A percentile compares a stretch with the other conserved stretches of the same genome.
Conservation (phyloP, 2,113 vertebrate genomes). For the Oncorhynchus mykiss region DNA sequence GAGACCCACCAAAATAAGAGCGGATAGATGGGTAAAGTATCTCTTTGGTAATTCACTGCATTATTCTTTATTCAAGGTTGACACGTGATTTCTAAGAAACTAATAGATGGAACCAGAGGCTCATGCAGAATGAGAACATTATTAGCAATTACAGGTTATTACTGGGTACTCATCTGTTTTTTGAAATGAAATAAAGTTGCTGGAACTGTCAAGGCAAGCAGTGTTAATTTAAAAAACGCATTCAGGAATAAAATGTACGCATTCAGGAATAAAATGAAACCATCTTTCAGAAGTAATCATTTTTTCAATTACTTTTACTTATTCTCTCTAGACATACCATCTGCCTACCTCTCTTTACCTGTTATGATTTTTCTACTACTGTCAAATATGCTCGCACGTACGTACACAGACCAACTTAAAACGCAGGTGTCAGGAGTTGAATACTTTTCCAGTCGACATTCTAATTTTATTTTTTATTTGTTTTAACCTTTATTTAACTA, state of each 20-base stretch:
- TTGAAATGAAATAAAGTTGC: constrained; percentile 15
- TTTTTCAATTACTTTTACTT: not conserved
- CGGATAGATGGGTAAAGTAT: not conserved
- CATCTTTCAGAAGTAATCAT: constrained; percentile 1
- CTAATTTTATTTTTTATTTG: too few relatives aligned
- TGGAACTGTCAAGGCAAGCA: not conserved
- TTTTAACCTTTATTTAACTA: too few relatives aligned
- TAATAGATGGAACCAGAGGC: not conserved
- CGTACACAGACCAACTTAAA: constrained; percentile 1
- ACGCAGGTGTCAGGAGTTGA: not conserved
- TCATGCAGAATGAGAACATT: not conserved
- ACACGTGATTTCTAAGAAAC: not conserved
- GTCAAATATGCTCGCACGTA: not conserved
- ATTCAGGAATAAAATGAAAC: not conserved
- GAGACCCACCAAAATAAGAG: not conserved
- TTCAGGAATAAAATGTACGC: constrained; percentile 19
- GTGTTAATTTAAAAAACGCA: constrained; percentile 3
- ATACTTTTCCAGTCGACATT: not conserved
- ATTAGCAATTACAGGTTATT: constrained; percentile 49
- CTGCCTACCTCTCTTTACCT: too few relatives aligned
- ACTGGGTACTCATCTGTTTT: constrained; percentile 38
- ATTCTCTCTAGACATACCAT: too few relatives aligned
- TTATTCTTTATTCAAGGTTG: not conserved
- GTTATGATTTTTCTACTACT: not conserved
- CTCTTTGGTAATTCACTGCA: not conserved